These are phyloP conservation scores for Lamellibrachia luymesi DNA, from an alignment of 1,140 invertebrate species.

Conservation along the genomic window DNA sequence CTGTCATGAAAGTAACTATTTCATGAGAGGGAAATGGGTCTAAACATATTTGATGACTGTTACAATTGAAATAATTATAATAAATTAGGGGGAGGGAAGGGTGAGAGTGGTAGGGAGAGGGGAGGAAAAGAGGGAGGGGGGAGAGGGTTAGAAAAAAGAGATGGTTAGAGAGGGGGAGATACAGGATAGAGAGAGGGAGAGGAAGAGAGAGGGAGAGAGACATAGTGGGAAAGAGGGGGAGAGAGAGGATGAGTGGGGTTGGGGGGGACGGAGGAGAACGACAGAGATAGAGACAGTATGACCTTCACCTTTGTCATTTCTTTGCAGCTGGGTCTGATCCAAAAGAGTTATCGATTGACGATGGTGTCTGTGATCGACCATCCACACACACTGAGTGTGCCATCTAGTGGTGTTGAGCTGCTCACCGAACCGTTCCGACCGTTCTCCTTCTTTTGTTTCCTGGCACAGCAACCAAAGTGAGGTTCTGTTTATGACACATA, in stretches of 20 bases:
- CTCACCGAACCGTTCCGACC: slow-evolving; percentile 52
- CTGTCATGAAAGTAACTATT: too few species aligned
- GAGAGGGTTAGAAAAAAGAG: too few species aligned
- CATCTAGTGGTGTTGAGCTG: slow-evolving; percentile 54
- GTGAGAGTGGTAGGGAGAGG: neutral
- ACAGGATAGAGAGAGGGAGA: neutral
- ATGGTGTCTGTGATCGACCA: slow-evolving; percentile 51
- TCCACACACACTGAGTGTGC: slow-evolving; percentile 46
- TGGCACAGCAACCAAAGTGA: slow-evolving; percentile 21
- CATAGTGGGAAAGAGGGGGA: neutral
- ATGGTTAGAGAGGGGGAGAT: neutral
- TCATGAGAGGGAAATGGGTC: too few species aligned
- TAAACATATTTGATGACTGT: too few species aligned
- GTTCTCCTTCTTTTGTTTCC: slow-evolving; percentile 54
- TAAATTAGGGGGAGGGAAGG: too few species aligned
- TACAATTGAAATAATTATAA: too few species aligned
- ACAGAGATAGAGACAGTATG: neutral
- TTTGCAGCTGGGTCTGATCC: slow-evolving; percentile 47
- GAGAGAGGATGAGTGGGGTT: too few species aligned
- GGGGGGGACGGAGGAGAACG: neutral
- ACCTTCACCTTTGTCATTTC: slow-evolving; percentile 10
- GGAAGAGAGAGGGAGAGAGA: neutral
- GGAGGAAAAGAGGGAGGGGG: neutral
- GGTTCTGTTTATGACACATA: neutral
- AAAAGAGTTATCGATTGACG: slow-evolving; percentile 45